phyloP scores from a whole-genome alignment of 2,113 vertebrate species.

The Microcebus jonahi region DNA sequence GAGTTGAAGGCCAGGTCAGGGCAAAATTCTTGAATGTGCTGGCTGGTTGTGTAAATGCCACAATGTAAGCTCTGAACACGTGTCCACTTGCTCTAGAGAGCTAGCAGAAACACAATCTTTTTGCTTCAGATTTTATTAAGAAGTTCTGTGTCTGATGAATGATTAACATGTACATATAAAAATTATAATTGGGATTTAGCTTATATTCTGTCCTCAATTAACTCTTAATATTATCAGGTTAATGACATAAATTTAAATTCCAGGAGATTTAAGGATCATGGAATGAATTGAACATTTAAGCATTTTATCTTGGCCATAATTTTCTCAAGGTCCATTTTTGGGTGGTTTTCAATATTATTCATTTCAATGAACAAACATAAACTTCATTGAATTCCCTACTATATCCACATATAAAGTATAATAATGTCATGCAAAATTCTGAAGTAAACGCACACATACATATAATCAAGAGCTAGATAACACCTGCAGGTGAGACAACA shows the following conservation, averaged over 20 bases:
- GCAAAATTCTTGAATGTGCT: not conserved
- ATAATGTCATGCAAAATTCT: not conserved
- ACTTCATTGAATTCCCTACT: slow-evolving; percentile 35
- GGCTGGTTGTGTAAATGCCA: not conserved
- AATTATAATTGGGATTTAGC: slow-evolving; percentile 1
- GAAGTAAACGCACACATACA: not conserved
- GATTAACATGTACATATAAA: slow-evolving; percentile 14
- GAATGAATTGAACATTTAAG: slow-evolving; percentile 36
- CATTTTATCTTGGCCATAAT: slow-evolving; percentile 40
- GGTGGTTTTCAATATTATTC: not conserved
- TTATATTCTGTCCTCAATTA: slow-evolving; percentile 50
- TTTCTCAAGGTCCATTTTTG: slow-evolving; percentile 36
- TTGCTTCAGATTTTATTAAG: slow-evolving; percentile 20
- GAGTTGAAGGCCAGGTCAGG: not conserved
- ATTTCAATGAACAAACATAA: not conserved
- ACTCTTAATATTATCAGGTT: slow-evolving; percentile 7
- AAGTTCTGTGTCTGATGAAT: not conserved
- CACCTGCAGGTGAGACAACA: not conserved
- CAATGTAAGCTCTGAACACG: not conserved
- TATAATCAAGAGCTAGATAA: not conserved
- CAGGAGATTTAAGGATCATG: slow-evolving; percentile 29
- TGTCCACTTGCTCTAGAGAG: not conserved
- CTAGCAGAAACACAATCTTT: not conserved
- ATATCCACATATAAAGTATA: not conserved
- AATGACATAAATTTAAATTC: slow-evolving; percentile 59